Percentiles rank a stretch among this genome's conserved stretches.
Conservation (phyloP, 2,113 vertebrate species). For the Tyrannus savana region DNA sequence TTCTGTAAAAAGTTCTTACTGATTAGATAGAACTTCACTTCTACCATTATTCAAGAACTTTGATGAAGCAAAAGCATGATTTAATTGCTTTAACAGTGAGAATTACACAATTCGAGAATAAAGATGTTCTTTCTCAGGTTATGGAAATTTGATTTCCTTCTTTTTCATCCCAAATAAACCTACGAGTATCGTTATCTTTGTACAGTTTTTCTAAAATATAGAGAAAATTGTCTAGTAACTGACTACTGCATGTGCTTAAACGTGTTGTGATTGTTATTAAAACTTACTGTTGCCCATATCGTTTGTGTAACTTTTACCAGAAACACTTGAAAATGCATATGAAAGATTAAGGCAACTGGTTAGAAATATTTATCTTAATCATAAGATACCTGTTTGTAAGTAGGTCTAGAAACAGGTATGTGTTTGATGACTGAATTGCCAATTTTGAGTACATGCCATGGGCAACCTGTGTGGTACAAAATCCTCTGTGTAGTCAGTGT, state of each 20-base stretch:
- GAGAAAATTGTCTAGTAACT: background rate
- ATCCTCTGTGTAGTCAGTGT: background rate
- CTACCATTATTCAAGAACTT: background rate
- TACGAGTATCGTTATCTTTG: background rate
- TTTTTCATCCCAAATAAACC: background rate
- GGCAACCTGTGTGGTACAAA: background rate
- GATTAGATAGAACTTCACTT: background rate
- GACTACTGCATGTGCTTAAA: background rate
- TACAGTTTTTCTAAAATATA: background rate
- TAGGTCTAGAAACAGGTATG: background rate
- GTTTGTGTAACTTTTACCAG: background rate
- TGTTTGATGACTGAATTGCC: background rate
- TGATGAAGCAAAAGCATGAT: background rate
- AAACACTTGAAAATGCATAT: background rate
- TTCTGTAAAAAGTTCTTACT: background rate
- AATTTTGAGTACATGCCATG: background rate
- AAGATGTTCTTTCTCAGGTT: background rate
- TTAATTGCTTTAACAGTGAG: background rate
- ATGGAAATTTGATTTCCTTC: rapidly evolving
- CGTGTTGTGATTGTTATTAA: background rate
- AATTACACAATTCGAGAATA: background rate
- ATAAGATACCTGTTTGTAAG: background rate
- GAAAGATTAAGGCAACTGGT: background rate
- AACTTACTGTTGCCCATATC: background rate
- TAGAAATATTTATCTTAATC: background rate